Base-by-base conservation (phyloP, 2,888 invertebrate genomes). In the Asteroscopus sphinx region DNA sequence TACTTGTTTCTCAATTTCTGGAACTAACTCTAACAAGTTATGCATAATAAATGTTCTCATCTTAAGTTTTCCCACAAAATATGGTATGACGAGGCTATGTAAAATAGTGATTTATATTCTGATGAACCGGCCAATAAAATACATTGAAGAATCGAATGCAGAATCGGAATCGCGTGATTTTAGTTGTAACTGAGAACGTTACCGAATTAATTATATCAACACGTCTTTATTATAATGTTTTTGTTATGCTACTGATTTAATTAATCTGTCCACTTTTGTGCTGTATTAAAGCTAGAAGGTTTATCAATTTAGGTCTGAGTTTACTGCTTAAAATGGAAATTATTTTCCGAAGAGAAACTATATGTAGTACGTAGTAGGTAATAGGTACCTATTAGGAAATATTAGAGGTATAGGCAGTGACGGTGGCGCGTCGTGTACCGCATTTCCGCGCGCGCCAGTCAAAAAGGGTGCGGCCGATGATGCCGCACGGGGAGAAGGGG, bases 151-250 rank as follows among this genome's bases (percentile, higher is more conserved):
- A 44, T 15, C 33, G 53, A 41, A 35, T 41, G 49, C 40, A 15
- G 71, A 70, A 70, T 70, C 12, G 49, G 41, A 70, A 73, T 68
- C 16, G 60, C 35, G 33, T 57, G 12, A 68, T 70, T 64, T 58
- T 5, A n/a, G n/a, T 32, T 41, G 15, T 35, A 17, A 32, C 15
- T 48, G 25, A 6, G 21, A 21, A 21, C 4, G 25, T 60, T 30
- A 67, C 30, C 42, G 28, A 66, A 58, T 58, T 58, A 28, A 39
- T n/a, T 48, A 25, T 4, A 44, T 66, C 15, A 45, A 58, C 33
- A 44, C 26, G 35, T 52, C 7, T 36, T 2, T n/a, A 13, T 41
- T 21, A 21, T n/a, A 59, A 8, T 16, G 0, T 36, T 17, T 6
- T 30, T 40, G 12, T 30, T 7, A 21, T 1, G 4, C 21, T 21